Base-by-base conservation (phyloP, 2,797 vertebrate genomes). In the Lates japonicus region DNA sequence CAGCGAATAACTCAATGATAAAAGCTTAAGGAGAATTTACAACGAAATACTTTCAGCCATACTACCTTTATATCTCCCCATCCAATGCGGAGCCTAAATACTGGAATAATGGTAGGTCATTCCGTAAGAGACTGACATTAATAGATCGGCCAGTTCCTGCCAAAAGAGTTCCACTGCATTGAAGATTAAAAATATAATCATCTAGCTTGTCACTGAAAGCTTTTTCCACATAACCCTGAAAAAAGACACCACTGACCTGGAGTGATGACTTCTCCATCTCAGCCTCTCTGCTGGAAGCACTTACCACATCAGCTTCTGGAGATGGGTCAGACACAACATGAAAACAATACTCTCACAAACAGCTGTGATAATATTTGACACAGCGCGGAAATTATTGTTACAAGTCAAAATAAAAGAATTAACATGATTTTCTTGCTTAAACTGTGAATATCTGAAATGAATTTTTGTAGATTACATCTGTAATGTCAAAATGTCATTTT, bases 281-380 rank as follows among this genome's bases (percentile, higher is more conserved):
- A 9, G 94, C 90, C 97, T 99, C 88, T 98, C 97, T 12, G 95
- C 96, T 0, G 96, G 25, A 83, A n/a, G n/a, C 98, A 99, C 95
- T 99, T 99, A 89, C 99, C 98, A 97, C 97, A 98, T 98, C 81
- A 99, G 84, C 87, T 99, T 99, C 92, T 99, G 97, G 73, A 99
- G 96, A 81, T 99, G 97, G 88, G 63, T 31, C 64, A 12, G 35
- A 72, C 12, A 74, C 69, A 76, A 33, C 35, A 37, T 20, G 8
- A 49, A 68, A 64, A 54, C 16, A 29, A 11, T 7, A 58, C n/a
- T 22, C 19, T 41, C 2, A 73, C 17, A 13, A 33, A 71, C 19
- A 37, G 7, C 0, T 8, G 14, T 25, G 8, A 58, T 14, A 31
- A 17, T 31, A 11, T n/a, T 7, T 37, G 31, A n/a, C 20, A n/a